Percentiles rank a stretch among this genome's conserved stretches.
phyloP scores from a whole-genome alignment of 2,113 vertebrate genomes.

The Petroica traversi region DNA sequence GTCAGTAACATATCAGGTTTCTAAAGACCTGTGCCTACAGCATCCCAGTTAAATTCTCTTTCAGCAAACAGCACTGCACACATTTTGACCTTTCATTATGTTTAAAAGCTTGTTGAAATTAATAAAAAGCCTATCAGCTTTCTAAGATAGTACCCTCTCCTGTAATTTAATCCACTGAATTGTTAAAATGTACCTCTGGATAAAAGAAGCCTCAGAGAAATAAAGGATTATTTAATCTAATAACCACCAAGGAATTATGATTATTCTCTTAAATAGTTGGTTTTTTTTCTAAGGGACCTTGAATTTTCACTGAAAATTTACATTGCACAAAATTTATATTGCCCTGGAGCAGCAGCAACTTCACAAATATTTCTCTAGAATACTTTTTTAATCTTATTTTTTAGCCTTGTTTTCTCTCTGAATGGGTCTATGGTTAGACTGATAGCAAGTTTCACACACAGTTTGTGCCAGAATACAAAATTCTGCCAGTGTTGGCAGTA shows the following conservation, averaged over 20 bases:
- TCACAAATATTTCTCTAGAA: neutral
- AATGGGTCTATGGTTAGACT: neutral
- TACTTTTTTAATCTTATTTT: neutral
- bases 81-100: neutral
- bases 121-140: neutral
- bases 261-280: neutral
- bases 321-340: neutral
- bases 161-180: neutral
- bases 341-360: neutral
- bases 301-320: neutral
- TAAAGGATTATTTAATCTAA: neutral
- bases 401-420: neutral
- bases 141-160: neutral
- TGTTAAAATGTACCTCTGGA: neutral
- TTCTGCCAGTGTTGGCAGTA: neutral
- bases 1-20: neutral
- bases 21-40: neutral
- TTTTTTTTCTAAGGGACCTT: neutral
- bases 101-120: neutral
- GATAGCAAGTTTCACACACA: neutral
- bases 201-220: neutral
- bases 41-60: neutral
- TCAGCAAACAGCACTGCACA: neutral
- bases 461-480: neutral
- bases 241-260: neutral